Base-by-base conservation (phyloP, 2,113 vertebrate genomes). In the Callipepla squamata region DNA sequence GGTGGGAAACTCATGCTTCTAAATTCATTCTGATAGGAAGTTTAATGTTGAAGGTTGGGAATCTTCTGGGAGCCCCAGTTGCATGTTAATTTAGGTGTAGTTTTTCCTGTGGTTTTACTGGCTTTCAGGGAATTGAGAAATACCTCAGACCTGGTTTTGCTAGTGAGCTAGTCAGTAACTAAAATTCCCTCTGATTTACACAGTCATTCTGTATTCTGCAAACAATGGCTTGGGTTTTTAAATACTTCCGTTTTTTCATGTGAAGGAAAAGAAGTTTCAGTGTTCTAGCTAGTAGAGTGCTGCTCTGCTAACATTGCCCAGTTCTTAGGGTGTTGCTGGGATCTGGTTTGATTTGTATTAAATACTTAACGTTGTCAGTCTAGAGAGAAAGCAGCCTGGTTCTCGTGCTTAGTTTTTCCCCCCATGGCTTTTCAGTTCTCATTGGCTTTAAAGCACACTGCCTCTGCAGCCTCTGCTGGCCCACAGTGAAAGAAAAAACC, bases 1-100 rank as follows among this genome's bases (percentile, higher is more conserved):
- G 96, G 80, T 90, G 94, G 95, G 76, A 74, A 81, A 36, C 53
- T 38, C 8, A 0, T 51, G 32, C 59, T 85, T 91, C 36, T 84
- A 42, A 58, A 86, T 51, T 90, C 47, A 40, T 75, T 91, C 40
- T 72, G 62, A 20, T 78, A 62, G 83, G 51, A 91, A 69, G 42
- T 74, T 55, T 63, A 85, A 51, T 2, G 34, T 6, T 65, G 47
- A 77, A 63, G 28, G 20, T 44, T 89, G 58, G 4, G 55, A 87
- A 42, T 91, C 62, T 90, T 89, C 44, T 80, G 38, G 48, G 88
- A 83, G 47, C 55, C 17, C 22, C 50, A 2, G 15, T 4, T 80
- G 62, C 75, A 53, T 77, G 47, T 51, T 63, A 32, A 75, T 74
- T 72, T 75, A 47, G 51, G n/a, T 57, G 48, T 80, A 70, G 61